phyloP scores from a whole-genome alignment of 2,888 invertebrate genomes.

The Eilema caniola region DNA sequence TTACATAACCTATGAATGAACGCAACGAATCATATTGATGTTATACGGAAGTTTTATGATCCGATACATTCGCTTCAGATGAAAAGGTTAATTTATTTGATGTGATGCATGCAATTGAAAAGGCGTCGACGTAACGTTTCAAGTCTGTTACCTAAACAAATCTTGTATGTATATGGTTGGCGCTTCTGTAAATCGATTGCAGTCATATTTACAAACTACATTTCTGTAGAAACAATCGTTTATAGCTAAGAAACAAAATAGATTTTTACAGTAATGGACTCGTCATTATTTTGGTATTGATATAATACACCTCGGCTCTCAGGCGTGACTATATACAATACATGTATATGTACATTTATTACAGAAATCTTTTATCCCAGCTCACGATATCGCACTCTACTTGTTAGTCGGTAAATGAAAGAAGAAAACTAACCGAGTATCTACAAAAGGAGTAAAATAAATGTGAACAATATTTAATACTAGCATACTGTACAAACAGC shows the following conservation, averaged over 20 bases:
- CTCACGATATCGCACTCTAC: neutral
- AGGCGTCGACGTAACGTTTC: conserved; percentile 38
- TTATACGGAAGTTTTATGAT: conserved; percentile 31
- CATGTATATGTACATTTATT: no score
- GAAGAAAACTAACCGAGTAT: neutral
- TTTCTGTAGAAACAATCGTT: neutral
- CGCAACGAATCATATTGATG: conserved; percentile 27
- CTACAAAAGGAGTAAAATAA: neutral
- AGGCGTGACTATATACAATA: no score
- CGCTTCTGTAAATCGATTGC: neutral
- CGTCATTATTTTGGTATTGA: neutral
- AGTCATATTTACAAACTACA: neutral
- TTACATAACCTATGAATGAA: conserved; percentile 32
- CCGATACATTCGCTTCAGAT: conserved; percentile 28
- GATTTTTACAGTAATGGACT: neutral
- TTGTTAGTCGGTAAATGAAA: neutral
- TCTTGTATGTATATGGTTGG: conserved; percentile 8
- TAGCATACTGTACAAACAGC: neutral
- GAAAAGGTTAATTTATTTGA: conserved; percentile 39
- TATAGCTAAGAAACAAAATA: neutral
- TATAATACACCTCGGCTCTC: neutral
- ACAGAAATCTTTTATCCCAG: neutral
- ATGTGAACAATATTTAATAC: conserved; percentile 3
- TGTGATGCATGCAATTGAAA: conserved; percentile 36
- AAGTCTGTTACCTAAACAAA: conserved; percentile 29